Percentiles rank a stretch among this genome's conserved stretches.
Conservation (phyloP, 2,888 invertebrate species). For the Acanthoscelides obtectus region DNA sequence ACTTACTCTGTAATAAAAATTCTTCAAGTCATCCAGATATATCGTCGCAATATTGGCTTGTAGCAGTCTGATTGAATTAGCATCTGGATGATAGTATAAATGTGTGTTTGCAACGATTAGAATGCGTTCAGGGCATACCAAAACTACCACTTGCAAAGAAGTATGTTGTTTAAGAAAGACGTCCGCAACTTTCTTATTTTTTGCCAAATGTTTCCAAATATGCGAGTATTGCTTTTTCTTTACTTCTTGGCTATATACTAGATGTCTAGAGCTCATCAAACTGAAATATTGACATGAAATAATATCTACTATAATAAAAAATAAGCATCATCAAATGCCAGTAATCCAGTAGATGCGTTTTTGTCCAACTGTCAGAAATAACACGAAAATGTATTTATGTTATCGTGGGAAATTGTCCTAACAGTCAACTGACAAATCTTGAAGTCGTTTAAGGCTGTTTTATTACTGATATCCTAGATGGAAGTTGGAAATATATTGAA, state of each 20-base stretch:
- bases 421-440: too few species aligned
- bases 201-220: conserved; percentile 56
- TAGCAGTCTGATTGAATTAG: conserved; percentile 80
- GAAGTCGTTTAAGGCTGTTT: too few species aligned
- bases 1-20: conserved; percentile 11
- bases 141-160: conserved; percentile 55
- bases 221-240: conserved; percentile 50
- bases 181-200: conserved; percentile 52
- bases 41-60: conserved; percentile 35
- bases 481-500: too few species aligned
- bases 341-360: too few species aligned
- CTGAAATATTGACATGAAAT: neutral
- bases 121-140: conserved; percentile 55
- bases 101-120: conserved; percentile 79
- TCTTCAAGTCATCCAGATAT: conserved; percentile 15
- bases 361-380: too few species aligned
- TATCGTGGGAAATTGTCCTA: too few species aligned
- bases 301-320: too few species aligned
- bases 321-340: too few species aligned
- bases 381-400: too few species aligned
- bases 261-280: conserved; percentile 32
- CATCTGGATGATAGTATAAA: conserved; percentile 87
- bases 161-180: conserved; percentile 61
- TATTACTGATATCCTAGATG: too few species aligned
- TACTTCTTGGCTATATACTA: conserved; percentile 58